A percentile compares a stretch with the other conserved stretches of the same genome.
These are phyloP conservation scores for Leptoteleia sp. DNA, from an alignment of 1,140 invertebrate genomes.

Conservation along the genomic window DNA sequence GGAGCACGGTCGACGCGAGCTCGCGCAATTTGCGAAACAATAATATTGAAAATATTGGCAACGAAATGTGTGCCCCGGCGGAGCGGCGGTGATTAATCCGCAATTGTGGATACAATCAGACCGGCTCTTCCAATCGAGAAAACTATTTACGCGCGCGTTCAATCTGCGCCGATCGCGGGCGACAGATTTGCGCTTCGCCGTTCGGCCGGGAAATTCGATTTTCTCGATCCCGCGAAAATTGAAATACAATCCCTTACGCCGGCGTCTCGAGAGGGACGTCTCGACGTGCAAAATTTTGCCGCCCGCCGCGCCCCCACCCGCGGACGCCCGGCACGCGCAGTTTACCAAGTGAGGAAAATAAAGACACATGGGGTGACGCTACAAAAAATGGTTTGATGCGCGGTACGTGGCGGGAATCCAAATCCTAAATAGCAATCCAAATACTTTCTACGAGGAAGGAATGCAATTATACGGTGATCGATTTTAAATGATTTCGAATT, in stretches of 20 bases:
- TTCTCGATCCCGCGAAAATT: conserved; percentile 58
- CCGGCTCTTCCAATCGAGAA: conserved; percentile 19
- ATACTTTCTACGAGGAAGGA: conserved; percentile 40
- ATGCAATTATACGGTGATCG: conserved; percentile 50
- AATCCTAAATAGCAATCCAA: conserved; percentile 47
- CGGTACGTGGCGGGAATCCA: conserved; percentile 42
- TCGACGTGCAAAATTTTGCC: conserved; percentile 46
- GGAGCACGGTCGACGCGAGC: too few relatives aligned
- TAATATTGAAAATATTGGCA: too few relatives aligned
- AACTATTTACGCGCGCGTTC: conserved; percentile 46
- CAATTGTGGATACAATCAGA: conserved; percentile 8
- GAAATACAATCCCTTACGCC: conserved; percentile 59
- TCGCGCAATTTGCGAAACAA: too few relatives aligned
- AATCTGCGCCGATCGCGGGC: conserved; percentile 47
- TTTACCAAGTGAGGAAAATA: conserved; percentile 54
- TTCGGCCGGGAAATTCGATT: conserved; percentile 53
- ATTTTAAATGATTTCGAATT: conserved; percentile 50
- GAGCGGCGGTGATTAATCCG: conserved; percentile 18
- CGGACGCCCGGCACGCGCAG: conserved; percentile 22
- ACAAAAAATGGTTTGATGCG: conserved; percentile 55
- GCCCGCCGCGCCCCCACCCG: conserved; percentile 9
- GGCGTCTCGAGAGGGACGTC: conserved; percentile 49
- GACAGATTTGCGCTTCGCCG: conserved; percentile 40
- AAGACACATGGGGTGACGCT: conserved; percentile 55
- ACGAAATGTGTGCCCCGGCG: background rate